Conservation (phyloP, 2,797 vertebrate genomes). For the Tapera naevia region DNA sequence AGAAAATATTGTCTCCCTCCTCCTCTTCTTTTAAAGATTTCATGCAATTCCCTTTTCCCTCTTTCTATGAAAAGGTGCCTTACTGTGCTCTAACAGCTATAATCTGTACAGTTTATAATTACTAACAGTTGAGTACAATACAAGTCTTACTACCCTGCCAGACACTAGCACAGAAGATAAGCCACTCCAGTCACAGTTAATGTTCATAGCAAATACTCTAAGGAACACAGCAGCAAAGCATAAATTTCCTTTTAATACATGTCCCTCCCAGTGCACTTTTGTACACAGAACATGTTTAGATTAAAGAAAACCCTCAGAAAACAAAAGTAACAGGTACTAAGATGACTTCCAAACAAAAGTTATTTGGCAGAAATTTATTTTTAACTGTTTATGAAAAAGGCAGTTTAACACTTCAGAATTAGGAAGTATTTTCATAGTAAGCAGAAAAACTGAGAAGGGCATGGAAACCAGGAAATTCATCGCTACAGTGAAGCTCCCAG, state of each 20-base stretch:
- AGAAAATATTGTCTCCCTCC: background rate
- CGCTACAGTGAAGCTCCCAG: background rate
- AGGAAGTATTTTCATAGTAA: background rate
- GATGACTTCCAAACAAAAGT: background rate
- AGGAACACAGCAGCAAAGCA: background rate
- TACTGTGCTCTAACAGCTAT: background rate
- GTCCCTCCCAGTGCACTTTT: background rate
- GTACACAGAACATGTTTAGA: background rate
- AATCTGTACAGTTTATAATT: background rate
- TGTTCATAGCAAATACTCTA: background rate
- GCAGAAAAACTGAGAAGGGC: background rate
- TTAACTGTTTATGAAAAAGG: background rate
- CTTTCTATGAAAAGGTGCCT: background rate
- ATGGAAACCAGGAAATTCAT: background rate
- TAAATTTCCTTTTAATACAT: background rate
- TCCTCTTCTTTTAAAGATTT: background rate
- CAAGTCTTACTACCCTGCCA: background rate
- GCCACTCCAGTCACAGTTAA: background rate
- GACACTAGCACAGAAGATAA: background rate
- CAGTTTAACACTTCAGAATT: background rate
- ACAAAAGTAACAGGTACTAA: background rate
- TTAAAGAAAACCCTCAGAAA: background rate
- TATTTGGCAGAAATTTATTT: background rate
- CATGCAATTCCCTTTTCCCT: slow-evolving; percentile 1
- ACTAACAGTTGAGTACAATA: background rate